phyloP scores from a whole-genome alignment of 2,797 vertebrate genomes.

The Sorex maritimensis region DNA sequence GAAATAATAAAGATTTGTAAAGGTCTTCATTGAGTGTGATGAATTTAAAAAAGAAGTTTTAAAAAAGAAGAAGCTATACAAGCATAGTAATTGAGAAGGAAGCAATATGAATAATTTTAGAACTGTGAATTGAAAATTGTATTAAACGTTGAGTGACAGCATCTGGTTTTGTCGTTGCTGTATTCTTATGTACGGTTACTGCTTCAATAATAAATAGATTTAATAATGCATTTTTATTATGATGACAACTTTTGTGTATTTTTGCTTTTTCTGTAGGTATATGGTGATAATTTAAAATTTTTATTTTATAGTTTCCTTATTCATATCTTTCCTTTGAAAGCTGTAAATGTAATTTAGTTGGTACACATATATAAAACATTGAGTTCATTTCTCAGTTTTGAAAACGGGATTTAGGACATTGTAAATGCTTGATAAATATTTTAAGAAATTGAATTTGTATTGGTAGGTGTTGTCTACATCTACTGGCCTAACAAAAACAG shows the following conservation, averaged over 20 bases:
- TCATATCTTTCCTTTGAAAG: constrained; percentile 42
- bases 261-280: constrained; percentile 2
- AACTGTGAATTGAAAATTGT: neutral
- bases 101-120: neutral
- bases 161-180: constrained; percentile 14
- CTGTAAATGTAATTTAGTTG: constrained; percentile 66
- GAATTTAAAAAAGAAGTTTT: constrained; percentile 19
- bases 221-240: neutral
- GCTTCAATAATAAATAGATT: constrained; percentile 46
- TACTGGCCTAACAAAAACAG: constrained; percentile 98
- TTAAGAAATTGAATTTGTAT: constrained; percentile 89
- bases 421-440: constrained; percentile 68
- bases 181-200: constrained; percentile 11
- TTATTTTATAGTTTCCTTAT: constrained; percentile 34
- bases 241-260: constrained; percentile 52
- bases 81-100: constrained; percentile 23
- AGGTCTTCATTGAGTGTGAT: neutral
- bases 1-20: constrained; percentile 44
- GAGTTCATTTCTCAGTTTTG: constrained; percentile 59
- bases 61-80: neutral
- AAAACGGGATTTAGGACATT: constrained; percentile 44
- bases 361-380: constrained; percentile 53
- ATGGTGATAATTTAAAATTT: constrained; percentile 31
- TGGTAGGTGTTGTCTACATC: constrained; percentile 97
- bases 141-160: constrained; percentile 10